Evolutionary conservation across 2,113 vertebrate species (phyloP), one percentile per base, ranked within the genome.

Genomic region (Oncorhynchus masou): DNA sequence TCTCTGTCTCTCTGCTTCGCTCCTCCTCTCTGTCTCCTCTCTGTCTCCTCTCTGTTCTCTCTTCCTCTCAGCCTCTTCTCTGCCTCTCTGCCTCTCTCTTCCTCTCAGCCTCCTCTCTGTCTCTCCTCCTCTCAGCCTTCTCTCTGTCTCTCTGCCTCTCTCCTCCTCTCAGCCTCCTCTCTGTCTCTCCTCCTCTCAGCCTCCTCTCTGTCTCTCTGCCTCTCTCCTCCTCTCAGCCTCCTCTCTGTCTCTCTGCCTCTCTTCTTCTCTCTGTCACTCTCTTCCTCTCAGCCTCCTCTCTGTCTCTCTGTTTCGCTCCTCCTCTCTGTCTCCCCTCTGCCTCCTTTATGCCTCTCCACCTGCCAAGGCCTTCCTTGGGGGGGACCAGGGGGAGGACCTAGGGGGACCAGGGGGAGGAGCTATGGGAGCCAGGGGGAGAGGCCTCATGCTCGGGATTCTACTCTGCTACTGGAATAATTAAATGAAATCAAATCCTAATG

Each of bases 391-490:
- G 24, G n/a, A 65, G 20, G 11, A 22, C 22, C 7, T 25, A 22
- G 62, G 5, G 62, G 9, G 5, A 5, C 1, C 19, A 62, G 59
- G 22, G 59, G 59, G 59, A 62, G 59, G 59, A 22, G 59, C 34
- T 39, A 39, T 1, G 34, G 34, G 7, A 9, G 7, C 49, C 49
- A 45, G 39, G 39, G 39, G 9, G 8, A 45, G 39, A 15, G 15
- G 49, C 49, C 49, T 51, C 48, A 51, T 60, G 57, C 19, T 9
- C 59, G 11, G n/a, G 59, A 62, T 76, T 85, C 76, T 22, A 57
- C 69, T 83, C 81, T 89, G 82, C 83, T 79, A 83, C 57, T 3
- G 45, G 34, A 66, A 84, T 88, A 90, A 34, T 34, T 7, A 34
- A 34, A 34, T 34, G 1, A 34, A 34, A 34, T 34, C 6, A 34